Evolutionary conservation across 2,113 vertebrate species (phyloP).

Genomic region (Ginglymostoma cirratum): DNA sequence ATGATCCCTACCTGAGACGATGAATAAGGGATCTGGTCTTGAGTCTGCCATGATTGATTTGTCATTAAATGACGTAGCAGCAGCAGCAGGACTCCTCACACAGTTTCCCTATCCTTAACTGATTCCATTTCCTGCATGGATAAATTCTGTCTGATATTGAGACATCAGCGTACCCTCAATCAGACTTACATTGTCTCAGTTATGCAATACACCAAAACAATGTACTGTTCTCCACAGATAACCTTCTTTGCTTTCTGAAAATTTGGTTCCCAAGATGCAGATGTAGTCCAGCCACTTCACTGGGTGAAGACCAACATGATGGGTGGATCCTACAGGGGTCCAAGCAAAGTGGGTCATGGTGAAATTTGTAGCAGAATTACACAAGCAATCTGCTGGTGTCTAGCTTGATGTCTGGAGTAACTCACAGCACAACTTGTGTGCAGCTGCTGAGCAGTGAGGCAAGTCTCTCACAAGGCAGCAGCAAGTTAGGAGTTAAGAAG

Average conservation of each 20-base stretch:
- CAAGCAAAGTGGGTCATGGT: too few species aligned
- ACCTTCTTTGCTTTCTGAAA: not conserved
- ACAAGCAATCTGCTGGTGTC: too few species aligned
- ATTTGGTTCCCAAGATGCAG: not conserved
- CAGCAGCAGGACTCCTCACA: not conserved
- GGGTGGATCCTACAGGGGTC: too few species aligned
- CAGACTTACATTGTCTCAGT: not conserved
- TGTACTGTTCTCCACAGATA: not conserved
- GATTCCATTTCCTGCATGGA: not conserved
- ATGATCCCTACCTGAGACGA: not conserved
- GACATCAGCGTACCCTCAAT: not conserved
- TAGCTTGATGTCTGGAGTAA: too few species aligned
- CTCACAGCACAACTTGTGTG: too few species aligned
- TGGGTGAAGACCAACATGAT: not conserved
- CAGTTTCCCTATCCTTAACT: not conserved
- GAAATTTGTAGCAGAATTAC: too few species aligned
- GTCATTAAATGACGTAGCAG: not conserved
- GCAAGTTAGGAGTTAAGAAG: too few species aligned
- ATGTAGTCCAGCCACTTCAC: not conserved
- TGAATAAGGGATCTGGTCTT: not conserved
- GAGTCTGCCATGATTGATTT: not conserved
- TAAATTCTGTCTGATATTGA: not conserved
- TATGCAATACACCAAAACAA: not conserved
- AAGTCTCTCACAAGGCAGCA: too few species aligned
- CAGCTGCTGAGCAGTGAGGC: too few species aligned